phyloP scores from a whole-genome alignment of 92 coral and sea anemone species.

The Umimayanthus kanabou region DNA sequence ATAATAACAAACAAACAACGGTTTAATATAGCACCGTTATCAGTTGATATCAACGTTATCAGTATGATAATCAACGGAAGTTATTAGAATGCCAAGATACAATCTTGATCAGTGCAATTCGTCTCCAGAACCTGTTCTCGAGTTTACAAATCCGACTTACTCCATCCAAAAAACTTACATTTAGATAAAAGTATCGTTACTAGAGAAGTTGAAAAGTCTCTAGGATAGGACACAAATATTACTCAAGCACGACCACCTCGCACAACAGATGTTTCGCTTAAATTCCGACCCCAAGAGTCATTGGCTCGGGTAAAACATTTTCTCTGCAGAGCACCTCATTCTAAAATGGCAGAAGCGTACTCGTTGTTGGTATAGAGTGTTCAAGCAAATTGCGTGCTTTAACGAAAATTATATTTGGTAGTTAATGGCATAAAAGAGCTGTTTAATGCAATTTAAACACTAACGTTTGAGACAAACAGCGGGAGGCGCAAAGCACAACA shows the following conservation, averaged over 20 bases:
- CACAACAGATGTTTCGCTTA: background rate
- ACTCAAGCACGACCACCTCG: background rate
- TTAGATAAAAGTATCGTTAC: background rate
- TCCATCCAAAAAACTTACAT: background rate
- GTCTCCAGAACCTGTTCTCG: slow-evolving; percentile 4
- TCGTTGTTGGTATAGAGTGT: background rate
- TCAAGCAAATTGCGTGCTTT: slow-evolving; percentile 21
- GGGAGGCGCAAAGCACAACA: slow-evolving; percentile 14
- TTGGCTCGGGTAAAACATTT: background rate
- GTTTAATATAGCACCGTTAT: slow-evolving; percentile 20
- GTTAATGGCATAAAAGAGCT: background rate
- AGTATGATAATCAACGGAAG: slow-evolving; percentile 20
- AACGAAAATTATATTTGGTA: background rate
- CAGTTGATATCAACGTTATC: slow-evolving; percentile 14
- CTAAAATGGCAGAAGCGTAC: background rate
- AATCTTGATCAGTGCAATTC: background rate
- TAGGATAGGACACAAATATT: too few relatives aligned
- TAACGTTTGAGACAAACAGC: slow-evolving; percentile 20
- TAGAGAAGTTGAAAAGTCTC: background rate
- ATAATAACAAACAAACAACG: background rate
- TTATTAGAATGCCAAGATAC: background rate
- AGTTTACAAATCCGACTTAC: background rate
- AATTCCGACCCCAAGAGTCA: background rate
- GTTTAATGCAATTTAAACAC: slow-evolving; percentile 14
- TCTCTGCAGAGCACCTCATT: background rate